phyloP scores from a whole-genome alignment of 2,113 vertebrate genomes.

The Xyrauchen texanus region DNA sequence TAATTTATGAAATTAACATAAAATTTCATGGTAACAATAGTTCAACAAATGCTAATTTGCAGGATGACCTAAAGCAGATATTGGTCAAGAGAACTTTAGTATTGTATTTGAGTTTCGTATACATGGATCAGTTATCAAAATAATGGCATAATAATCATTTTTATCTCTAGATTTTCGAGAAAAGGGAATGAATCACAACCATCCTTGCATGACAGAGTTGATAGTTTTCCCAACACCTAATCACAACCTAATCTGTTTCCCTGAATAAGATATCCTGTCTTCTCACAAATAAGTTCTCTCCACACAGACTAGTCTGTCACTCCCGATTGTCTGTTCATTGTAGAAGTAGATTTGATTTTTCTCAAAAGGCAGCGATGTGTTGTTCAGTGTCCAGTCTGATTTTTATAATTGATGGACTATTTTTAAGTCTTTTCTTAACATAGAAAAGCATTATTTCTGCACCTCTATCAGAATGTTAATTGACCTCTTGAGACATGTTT shows the following conservation, averaged over 20 bases:
- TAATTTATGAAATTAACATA: no score
- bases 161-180: background rate
- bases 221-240: conserved; percentile 36
- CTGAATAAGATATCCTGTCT: conserved; percentile 44
- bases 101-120: no score
- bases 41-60: no score
- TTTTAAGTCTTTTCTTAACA: background rate
- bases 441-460: background rate
- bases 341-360: background rate
- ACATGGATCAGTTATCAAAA: no score
- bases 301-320: background rate
- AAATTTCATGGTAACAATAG: no score
- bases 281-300: background rate
- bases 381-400: background rate
- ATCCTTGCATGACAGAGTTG: conserved; percentile 21
- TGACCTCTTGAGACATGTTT: conserved; percentile 16
- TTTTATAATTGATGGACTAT: background rate
- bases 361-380: background rate
- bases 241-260: conserved; percentile 33
- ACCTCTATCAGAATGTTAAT: background rate
- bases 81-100: no score
- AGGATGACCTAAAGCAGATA: no score
- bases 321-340: background rate
- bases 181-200: background rate
- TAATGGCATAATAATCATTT: no score